Percentiles rank a stretch among this genome's conserved stretches.
These are phyloP conservation scores for Loriculus beryllinus DNA, from an alignment of 2,797 vertebrate species.

Conservation along the genomic window DNA sequence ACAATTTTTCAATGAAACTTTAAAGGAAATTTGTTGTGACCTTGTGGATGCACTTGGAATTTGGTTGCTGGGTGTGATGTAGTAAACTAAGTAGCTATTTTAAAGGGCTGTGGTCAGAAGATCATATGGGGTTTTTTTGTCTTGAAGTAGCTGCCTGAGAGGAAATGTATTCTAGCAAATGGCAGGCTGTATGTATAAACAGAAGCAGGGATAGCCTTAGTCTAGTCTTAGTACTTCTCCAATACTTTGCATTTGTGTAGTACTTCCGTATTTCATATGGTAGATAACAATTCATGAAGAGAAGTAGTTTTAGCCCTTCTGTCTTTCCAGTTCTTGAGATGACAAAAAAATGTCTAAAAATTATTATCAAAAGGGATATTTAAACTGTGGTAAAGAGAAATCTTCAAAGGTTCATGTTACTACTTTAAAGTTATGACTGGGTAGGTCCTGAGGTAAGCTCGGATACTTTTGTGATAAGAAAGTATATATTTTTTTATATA, in stretches of 20 bases:
- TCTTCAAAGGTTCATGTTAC: not conserved
- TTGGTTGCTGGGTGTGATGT: not conserved
- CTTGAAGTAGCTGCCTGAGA: not conserved
- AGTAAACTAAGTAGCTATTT: not conserved
- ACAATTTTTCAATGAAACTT: conserved; percentile 6
- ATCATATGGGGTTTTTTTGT: not conserved
- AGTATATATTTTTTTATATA: not conserved
- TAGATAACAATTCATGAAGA: not conserved
- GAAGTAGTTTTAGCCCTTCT: not conserved
- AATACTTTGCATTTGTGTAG: not conserved
- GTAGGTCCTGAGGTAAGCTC: not conserved
- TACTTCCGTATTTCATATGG: not conserved
- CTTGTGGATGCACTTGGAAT: not conserved
- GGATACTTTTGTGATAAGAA: not conserved
- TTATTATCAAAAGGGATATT: not conserved
- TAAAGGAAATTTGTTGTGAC: not conserved
- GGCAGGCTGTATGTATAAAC: not conserved
- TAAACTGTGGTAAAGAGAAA: not conserved
- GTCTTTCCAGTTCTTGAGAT: not conserved
- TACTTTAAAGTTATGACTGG: not conserved
- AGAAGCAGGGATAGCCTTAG: not conserved
- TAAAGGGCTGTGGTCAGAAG: not conserved
- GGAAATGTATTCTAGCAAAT: not conserved
- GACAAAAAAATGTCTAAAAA: not conserved
- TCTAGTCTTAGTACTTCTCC: not conserved